Base-by-base conservation (phyloP, 2,113 vertebrate genomes). In the Tetrao urogallus region DNA sequence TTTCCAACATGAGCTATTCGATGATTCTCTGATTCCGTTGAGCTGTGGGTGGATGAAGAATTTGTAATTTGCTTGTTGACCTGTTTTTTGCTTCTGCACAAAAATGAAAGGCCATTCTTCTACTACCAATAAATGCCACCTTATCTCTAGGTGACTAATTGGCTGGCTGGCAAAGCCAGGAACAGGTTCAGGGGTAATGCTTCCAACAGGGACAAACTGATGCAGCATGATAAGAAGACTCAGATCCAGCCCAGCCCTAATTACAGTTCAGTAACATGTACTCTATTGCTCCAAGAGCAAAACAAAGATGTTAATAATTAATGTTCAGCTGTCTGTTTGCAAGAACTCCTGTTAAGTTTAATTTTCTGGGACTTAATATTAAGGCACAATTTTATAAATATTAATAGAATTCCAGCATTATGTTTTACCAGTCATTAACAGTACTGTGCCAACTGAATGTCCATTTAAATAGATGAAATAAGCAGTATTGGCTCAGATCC, bases 151-250 rank as follows among this genome's bases (percentile, higher is more conserved):
- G 91, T 78, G 79, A 88, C 75, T 91, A 92, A 94, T 88, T 86
- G 94, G 79, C 76, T 83, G 66, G 61, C 86, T 79, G 61, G 24
- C 56, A 50, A 66, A 92, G 80, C 73, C 78, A 88, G 40, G 54
- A 97, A 90, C 88, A 94, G 85, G 85, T 96, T 93, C 78, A 89
- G 87, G 67, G 77, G 32, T 61, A 95, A 77, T 58, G 60, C 66
- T 69, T 81, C 38, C 40, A 66, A 50, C 61, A 86, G 73, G 52
- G 58, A 79, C 88, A 86, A 95, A 90, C 63, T 7, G 34, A 92
- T 80, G 69, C 57, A 95, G 67, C 50, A 42, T 0, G 72, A 93
- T 36, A 95, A 60, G 34, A 86, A 91, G 69, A 50, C 48, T 86
- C 73, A 78, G 47, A 86, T 0, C 1, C 70, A 77, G 30, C 32